Evolutionary conservation across 2,888 invertebrate genomes (phyloP), one percentile per base, ranked within the genome.

Genomic region (Ctena decussata): DNA sequence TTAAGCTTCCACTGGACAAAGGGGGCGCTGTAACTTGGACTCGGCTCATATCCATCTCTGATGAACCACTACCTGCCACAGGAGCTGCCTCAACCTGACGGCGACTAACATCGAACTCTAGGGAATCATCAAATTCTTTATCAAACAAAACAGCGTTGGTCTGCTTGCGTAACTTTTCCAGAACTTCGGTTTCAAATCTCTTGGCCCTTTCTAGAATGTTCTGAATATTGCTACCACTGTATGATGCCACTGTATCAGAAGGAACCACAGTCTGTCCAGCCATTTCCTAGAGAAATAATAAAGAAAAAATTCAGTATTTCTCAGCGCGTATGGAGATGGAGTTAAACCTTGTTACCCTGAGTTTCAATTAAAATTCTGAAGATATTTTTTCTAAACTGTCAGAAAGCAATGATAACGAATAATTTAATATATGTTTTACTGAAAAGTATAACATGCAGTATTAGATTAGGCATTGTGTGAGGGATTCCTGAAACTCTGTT

Each of bases 81-180:
- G 65, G 2, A 12, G 65, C 1, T 5, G 18, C 30, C 1, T 12
- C 85, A 8, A 73, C 78, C 24, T 79, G 79, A 39, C 78, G 82
- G 71, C 70, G 49, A 74, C 88, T 86, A n/a, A 82, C 82, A 30
- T 60, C 72, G 49, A 88, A 88, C 65, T 88, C 88, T 6, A 88
- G 60, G 0, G 88, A 88, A 57, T 86, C 86, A 39, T 88, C 85
- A 80, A 84, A 88, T 44, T 84, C 80, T 30, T 88, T 82, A 37
- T 88, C 84, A 73, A 84, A 88, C 24, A 88, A 77, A 15, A 91
- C 90, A 44, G 90, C 89, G 46, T 91, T 91, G n/a, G 91, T 91
- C 74, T 91, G 90, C 72, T 86, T 84, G n/a, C 89, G 84, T 35
- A 91, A 76, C 18, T 88, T 88, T 30, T 89, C 89, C 37, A 91